Evolutionary conservation across 92 coral and sea anemone genomes (phyloP).

Genomic region (Plumapathes pennacea): DNA sequence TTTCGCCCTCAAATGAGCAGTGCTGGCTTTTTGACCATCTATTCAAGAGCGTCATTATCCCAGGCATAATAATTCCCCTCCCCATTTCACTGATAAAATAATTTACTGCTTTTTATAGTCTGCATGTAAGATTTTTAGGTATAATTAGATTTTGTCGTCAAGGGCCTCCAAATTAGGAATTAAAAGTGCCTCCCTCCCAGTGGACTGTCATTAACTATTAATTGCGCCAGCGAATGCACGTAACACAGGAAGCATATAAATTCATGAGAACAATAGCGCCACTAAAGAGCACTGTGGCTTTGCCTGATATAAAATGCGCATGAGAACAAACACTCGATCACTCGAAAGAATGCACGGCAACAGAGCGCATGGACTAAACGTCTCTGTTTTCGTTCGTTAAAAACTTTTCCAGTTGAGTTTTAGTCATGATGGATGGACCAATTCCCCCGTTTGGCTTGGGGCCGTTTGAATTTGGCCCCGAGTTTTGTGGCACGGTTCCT

Average conservation of each 20-base stretch:
- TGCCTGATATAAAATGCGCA: too few relatives aligned
- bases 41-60: constrained; percentile 67
- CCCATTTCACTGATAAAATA: constrained; percentile 66
- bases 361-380: too few relatives aligned
- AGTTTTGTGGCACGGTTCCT: constrained; percentile 47
- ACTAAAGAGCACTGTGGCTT: constrained; percentile 77
- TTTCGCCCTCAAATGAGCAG: constrained; percentile 31
- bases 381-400: too few relatives aligned
- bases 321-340: constrained; percentile 55
- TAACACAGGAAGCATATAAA: constrained; percentile 96
- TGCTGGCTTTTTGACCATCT: constrained; percentile 45
- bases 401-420: too few relatives aligned
- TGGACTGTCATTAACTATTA: constrained; percentile 92
- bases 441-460: constrained; percentile 63
- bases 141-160: constrained; percentile 90
- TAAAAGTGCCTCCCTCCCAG: constrained; percentile 86
- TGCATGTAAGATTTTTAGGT: constrained; percentile 68
- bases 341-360: constrained; percentile 37
- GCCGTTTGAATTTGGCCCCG: constrained; percentile 68
- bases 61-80: constrained; percentile 69
- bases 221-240: constrained; percentile 92
- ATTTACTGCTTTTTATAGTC: constrained; percentile 85
- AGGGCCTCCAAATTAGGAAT: constrained; percentile 92
- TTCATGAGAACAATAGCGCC: constrained; percentile 83
- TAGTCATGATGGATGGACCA: constrained; percentile 60